Evolutionary conservation across 2,888 invertebrate species (phyloP).

Genomic region (Sthenelais limicola): DNA sequence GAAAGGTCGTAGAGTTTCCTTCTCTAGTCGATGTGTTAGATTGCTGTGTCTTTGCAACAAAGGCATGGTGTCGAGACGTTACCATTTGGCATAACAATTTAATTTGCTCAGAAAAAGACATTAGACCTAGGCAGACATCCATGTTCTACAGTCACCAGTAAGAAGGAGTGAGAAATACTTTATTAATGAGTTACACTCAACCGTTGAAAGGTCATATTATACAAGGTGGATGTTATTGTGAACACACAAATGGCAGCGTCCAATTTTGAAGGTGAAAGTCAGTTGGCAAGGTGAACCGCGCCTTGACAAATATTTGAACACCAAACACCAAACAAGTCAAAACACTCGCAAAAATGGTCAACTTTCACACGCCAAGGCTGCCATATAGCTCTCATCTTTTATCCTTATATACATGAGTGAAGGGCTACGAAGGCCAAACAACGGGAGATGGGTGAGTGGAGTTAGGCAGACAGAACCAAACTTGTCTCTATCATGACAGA

Average conservation of each 20-base stretch:
- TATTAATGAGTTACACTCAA: background rate
- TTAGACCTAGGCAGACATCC: background rate
- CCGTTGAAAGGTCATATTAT: background rate
- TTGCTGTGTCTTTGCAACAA: background rate
- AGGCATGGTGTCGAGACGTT: background rate
- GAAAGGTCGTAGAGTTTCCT: no score
- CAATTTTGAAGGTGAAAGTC: background rate
- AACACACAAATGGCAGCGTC: background rate
- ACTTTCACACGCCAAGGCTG: no score
- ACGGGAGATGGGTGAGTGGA: background rate
- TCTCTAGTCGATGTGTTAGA: background rate
- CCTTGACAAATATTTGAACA: no score
- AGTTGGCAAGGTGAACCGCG: background rate
- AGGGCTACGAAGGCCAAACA: background rate
- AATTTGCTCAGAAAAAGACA: background rate
- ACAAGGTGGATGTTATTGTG: no score
- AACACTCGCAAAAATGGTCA: no score
- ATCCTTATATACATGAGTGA: no score
- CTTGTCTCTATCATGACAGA: constrained; percentile 27
- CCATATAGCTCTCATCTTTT: no score
- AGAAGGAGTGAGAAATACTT: background rate
- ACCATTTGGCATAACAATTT: background rate
- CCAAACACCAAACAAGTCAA: no score
- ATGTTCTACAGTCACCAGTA: background rate
- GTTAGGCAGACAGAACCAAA: constrained; percentile 35